phyloP scores from a whole-genome alignment of 2,888 invertebrate species.

The Nemotelus nigrinus region DNA sequence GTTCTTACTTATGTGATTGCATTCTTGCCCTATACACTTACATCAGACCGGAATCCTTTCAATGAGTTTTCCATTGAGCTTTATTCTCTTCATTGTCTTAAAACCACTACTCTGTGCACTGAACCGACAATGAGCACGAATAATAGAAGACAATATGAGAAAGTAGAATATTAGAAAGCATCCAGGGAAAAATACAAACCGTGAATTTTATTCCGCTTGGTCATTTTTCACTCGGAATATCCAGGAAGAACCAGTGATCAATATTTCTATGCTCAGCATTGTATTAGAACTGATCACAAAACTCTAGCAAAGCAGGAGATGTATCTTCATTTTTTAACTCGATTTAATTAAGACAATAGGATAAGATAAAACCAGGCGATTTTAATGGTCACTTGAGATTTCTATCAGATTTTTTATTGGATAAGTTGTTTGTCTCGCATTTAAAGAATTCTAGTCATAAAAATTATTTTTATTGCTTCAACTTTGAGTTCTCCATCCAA shows the following conservation, averaged over 20 bases:
- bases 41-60: slow-evolving; percentile 7
- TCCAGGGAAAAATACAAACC: no score
- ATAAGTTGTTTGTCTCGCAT: slow-evolving; percentile 2
- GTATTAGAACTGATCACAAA: not conserved
- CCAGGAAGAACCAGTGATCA: not conserved
- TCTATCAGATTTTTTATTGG: slow-evolving; percentile 29
- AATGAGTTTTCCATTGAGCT: slow-evolving; percentile 24
- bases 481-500: not conserved
- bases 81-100: not conserved
- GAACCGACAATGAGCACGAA: no score
- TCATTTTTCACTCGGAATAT: not conserved
- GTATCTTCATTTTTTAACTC: not conserved
- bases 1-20: no score
- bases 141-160: no score
- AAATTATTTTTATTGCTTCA: slow-evolving; percentile 16
- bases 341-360: slow-evolving; percentile 27
- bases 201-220: not conserved
- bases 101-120: not conserved
- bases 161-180: no score
- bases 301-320: not conserved
- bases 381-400: slow-evolving; percentile 23
- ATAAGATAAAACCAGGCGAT: not conserved
- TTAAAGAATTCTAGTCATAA: slow-evolving; percentile 7
- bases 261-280: not conserved
- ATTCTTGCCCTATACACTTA: not conserved